These are phyloP conservation scores for Cyprichromis sp. DNA, from an alignment of 2,113 vertebrate species.

Conservation along the genomic window DNA sequence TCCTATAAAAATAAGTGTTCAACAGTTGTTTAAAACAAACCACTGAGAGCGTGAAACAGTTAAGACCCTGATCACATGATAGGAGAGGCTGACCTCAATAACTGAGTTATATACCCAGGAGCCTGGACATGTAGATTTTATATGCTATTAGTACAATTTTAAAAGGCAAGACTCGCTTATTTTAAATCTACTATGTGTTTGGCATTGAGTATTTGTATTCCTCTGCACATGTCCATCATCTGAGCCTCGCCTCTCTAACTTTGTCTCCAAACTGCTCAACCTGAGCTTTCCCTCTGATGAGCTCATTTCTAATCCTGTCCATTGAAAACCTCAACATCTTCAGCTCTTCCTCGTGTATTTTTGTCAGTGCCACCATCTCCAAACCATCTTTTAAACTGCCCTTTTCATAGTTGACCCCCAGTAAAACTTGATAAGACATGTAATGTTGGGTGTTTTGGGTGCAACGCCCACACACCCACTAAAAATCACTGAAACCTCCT, in stretches of 20 bases:
- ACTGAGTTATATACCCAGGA: background rate
- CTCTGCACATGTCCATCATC: background rate
- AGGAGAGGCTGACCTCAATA: background rate
- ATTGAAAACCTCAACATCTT: background rate
- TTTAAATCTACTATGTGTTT: background rate
- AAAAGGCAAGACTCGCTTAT: background rate
- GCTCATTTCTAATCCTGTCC: background rate
- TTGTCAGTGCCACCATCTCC: background rate
- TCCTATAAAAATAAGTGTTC: background rate
- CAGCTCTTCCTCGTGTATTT: background rate
- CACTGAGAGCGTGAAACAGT: fast-evolving
- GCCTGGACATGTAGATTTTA: background rate
- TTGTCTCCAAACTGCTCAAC: background rate
- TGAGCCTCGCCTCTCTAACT: background rate
- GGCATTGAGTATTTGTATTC: background rate
- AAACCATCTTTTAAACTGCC: background rate
- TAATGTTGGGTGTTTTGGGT: background rate
- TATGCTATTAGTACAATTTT: background rate
- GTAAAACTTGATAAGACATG: background rate
- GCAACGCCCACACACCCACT: background rate
- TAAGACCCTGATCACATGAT: background rate
- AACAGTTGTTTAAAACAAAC: background rate
- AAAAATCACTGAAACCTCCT: background rate
- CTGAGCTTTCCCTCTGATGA: background rate
- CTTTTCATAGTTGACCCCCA: background rate